Evolutionary conservation across 2,888 invertebrate species (phyloP), one percentile per base, ranked within the genome.

Genomic region (Drosophila gaucha): DNA sequence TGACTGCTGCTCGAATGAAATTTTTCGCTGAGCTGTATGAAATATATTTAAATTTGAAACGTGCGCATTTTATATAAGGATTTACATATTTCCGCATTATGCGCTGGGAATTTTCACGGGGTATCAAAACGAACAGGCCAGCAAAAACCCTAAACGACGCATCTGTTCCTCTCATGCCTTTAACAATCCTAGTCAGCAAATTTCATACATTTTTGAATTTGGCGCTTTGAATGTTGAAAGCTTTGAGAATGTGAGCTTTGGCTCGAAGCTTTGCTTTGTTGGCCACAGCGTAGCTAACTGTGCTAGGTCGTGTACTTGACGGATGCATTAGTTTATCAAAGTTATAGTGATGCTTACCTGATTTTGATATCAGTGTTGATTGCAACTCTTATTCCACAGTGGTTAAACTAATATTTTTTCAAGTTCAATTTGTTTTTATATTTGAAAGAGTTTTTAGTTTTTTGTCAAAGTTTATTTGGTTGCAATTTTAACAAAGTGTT

Each of bases 321-420:
- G 16, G 2, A 36, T 46, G 6, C 6, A 47, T 26, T 39, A 10
- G 51, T 16, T 30, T n/a, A 65, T 6, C 14, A 28, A 33, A 10
- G 20, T 35, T 24, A 39, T 16, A 43, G 18, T 39, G 26, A 2
- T 18, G 39, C 85, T 86, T 72, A 80, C 85, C 87, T 18, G 52
- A 38, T 59, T 33, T 36, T 12, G 39, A 10, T 22, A 9, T 22
- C 6, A 20, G n/a, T n/a, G 22, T 12, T 16, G 18, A 24, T 16
- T 38, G 18, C 16, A 38, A 31, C 8, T 38, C 18, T 30, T 65
- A 44, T 49, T 63, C 44, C 68, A 66, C 72, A 46, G 57, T 56
- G 63, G 28, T 50, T 30, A 0, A 33, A 36, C 14, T 33, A 18
- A 16, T 20, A 24, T 52, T 64, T 39, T 2, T 31, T 31, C 1